phyloP scores from a whole-genome alignment of 2,797 vertebrate species.

The Poecilia velifera region DNA sequence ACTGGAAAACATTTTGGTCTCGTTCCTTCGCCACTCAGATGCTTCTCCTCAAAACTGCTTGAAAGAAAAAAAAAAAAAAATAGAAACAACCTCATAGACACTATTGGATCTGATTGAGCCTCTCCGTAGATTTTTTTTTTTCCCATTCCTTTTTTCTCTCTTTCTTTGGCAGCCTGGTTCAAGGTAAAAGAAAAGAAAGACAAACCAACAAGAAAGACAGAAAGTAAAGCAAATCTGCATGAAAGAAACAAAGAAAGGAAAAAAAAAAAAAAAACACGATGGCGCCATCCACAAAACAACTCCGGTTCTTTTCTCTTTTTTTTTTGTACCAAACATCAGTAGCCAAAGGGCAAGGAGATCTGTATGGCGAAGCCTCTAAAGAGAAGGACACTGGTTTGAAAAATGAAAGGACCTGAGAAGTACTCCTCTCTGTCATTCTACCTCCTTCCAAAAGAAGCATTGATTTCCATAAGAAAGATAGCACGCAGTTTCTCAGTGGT shows the following conservation, averaged over 20 bases:
- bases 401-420: conserved; percentile 85
- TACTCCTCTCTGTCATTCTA: conserved; percentile 80
- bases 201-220: conserved; percentile 28
- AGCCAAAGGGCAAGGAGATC: conserved; percentile 95
- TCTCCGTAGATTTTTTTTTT: conserved; percentile 73
- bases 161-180: conserved; percentile 77
- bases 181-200: conserved; percentile 71
- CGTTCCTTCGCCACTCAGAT: conserved; percentile 79
- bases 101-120: conserved; percentile 80
- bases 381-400: conserved; percentile 92
- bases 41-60: conserved; percentile 76
- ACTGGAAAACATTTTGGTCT: conserved; percentile 81
- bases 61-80: conserved; percentile 61
- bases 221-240: conserved; percentile 55
- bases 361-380: conserved; percentile 92
- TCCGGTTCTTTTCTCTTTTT: conserved; percentile 78
- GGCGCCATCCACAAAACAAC: conserved; percentile 92
- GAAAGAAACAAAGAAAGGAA: conserved; percentile 50
- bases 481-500: conserved; percentile 93
- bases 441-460: conserved; percentile 84
- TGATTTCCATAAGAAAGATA: conserved; percentile 99
- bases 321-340: conserved; percentile 92
- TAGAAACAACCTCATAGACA: conserved; percentile 74
- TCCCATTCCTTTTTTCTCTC: conserved; percentile 53
- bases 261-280: conserved; percentile 35